Base-by-base conservation (phyloP, 1,140 invertebrate genomes). In the Dendrolimus kikuchii region DNA sequence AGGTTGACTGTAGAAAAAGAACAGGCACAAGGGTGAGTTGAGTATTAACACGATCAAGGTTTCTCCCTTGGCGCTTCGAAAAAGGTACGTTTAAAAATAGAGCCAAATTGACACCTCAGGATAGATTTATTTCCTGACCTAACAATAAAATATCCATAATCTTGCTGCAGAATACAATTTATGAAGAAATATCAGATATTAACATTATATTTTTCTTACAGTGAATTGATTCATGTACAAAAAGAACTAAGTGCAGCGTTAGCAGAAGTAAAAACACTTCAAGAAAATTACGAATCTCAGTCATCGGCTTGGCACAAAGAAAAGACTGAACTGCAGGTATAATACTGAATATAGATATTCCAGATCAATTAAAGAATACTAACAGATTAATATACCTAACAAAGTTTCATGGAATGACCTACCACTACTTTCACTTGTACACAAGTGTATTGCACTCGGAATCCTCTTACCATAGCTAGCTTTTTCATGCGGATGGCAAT, bases 1-100 rank as follows among this genome's bases (percentile, higher is more conserved):
- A 90, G 93, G 79, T 81, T 95, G 2, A 92, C 93, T 5, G 92
- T 91, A 41, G 93, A 96, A 75, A 95, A 94, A 65, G 91, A 95
- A 88, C 89, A 89, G 62, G 85, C 83, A 5, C 85, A 88, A 71
- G 83, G 85, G 89, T 90, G 81, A 68, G 57, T 46, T 6, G 8
- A 36, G 6, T 43, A 6, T 4, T 37, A 36, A 23, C 23, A 23
- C 23, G 3, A 23, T 23, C 23, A 23, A 23, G 23, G 23, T 23
- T 23, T 23, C 23, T 23, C 23, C 23, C 23, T 23, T 23, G 3
- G 23, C 23, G 23, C 23, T 23, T 23, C 23, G 23, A 23, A 23
- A 23, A 23, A 23, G 23, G 23, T 23, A 3, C 23, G 23, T 23
- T 23, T 23, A 1, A 23, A 23, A 23, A 23, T 23, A 23, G 23